These are phyloP conservation scores for Ochropleura leucogaster DNA, from an alignment of 2,888 invertebrate genomes.

Conservation along the genomic window DNA sequence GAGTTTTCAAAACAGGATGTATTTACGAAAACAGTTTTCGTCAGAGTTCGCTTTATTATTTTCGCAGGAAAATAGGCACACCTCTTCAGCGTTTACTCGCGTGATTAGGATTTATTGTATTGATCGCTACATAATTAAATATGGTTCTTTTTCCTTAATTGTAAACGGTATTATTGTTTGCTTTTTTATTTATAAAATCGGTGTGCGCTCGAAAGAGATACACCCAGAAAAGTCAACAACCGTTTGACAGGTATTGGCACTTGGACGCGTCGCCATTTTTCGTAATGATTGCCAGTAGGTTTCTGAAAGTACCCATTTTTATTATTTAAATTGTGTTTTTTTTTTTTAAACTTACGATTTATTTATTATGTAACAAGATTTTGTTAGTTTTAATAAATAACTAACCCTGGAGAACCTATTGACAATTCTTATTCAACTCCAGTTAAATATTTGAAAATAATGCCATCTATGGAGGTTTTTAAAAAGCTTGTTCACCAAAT, in stretches of 20 bases:
- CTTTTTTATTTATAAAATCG: constrained; percentile 49
- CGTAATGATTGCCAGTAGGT: constrained; percentile 61
- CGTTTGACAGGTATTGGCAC: constrained; percentile 81
- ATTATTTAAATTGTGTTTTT: not conserved
- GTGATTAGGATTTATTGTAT: constrained; percentile 28
- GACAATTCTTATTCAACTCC: too few species aligned
- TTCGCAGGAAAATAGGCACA: constrained; percentile 45
- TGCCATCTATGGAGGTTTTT: constrained; percentile 15
- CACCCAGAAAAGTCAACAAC: constrained; percentile 85
- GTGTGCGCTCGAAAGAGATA: constrained; percentile 64
- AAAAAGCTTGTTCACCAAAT: not conserved
- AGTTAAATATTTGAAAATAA: accelerated
- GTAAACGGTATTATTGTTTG: constrained; percentile 24
- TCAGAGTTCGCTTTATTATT: constrained; percentile 56
- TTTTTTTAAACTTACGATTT: not conserved
- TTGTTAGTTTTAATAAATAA: not conserved
- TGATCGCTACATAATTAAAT: constrained; percentile 48
- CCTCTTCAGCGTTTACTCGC: constrained; percentile 31
- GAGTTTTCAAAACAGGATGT: constrained; percentile 75
- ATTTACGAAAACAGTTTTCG: constrained; percentile 73
- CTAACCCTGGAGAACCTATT: accelerated
- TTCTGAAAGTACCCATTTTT: constrained; percentile 41
- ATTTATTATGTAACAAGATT: too few species aligned
- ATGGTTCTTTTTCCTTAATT: constrained; percentile 30
- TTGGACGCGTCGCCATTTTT: constrained; percentile 77